Evolutionary conservation across 2,888 invertebrate genomes (phyloP).

Genomic region (Malachius bipustulatus): DNA sequence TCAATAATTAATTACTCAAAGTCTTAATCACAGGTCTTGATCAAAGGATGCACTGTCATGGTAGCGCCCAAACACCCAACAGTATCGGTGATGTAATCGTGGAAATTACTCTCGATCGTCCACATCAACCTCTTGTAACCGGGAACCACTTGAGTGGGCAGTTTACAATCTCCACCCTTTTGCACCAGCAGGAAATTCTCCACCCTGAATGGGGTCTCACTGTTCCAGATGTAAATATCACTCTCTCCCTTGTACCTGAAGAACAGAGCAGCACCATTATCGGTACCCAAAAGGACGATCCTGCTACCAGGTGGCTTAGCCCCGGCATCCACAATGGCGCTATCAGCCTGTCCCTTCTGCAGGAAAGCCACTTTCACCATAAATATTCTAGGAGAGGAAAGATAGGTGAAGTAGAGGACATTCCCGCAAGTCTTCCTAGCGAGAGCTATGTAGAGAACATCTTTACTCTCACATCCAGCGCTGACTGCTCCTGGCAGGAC

Average conservation of each 20-base stretch:
- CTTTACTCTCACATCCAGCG: slow-evolving; percentile 41
- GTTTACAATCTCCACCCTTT: slow-evolving; percentile 39
- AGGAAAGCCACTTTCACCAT: slow-evolving; percentile 52
- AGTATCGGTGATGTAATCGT: slow-evolving; percentile 48
- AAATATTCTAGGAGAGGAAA: slow-evolving; percentile 50
- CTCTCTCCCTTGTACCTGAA: slow-evolving; percentile 48
- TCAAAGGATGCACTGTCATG: slow-evolving; percentile 47
- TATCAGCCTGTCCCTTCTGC: slow-evolving; percentile 44
- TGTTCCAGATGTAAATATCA: slow-evolving; percentile 49
- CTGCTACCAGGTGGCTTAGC: slow-evolving; percentile 39
- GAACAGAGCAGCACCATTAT: slow-evolving; percentile 45
- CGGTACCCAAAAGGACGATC: slow-evolving; percentile 50
- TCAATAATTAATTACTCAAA: no score
- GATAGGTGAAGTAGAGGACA: slow-evolving; percentile 50
- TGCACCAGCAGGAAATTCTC: slow-evolving; percentile 43
- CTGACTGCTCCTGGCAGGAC: slow-evolving; percentile 46
- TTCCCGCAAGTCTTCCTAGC: slow-evolving; percentile 46
- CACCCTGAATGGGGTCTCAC: slow-evolving; percentile 35
- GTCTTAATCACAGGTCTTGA: slow-evolving; percentile 37
- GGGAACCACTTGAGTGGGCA: slow-evolving; percentile 48
- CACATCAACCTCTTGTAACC: slow-evolving; percentile 47
- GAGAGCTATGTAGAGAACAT: slow-evolving; percentile 55
- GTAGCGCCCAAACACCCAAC: slow-evolving; percentile 47
- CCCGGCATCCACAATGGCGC: slow-evolving; percentile 43
- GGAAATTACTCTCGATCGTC: slow-evolving; percentile 51